Base-by-base conservation (phyloP, 1,140 invertebrate genomes). In the Doryteuthis pealeii region DNA sequence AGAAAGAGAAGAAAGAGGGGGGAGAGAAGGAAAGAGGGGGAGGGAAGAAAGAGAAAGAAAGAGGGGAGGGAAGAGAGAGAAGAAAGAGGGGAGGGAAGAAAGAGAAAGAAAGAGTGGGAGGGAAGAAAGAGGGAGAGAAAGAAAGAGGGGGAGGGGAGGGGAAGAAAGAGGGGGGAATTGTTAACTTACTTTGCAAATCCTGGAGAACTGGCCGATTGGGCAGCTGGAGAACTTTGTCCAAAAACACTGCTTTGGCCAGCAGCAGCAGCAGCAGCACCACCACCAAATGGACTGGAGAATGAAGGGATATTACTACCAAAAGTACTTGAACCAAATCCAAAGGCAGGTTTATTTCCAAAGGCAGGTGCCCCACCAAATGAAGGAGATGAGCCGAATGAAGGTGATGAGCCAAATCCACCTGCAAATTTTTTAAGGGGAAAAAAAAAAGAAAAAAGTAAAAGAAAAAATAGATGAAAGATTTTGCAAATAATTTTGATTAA, bases 331-430 rank as follows among this genome's bases (percentile, higher is more conserved):
- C 28, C 6, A 33, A 33, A 33, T 30, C 79, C 79, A 79, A 83
- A 83, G 2, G 74, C 58, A 26, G 80, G 72, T 26, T 43, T 75
- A 30, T 66, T 69, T 67, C 79, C 81, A 80, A 82, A 80, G 28
- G 75, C 70, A 35, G 79, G 76, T 22, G 78, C 58, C n/a, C 71
- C 74, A 28, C 81, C 81, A 79, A 82, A 79, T 18, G 74, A 40
- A 33, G 78, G 40, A 69, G 49, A 40, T n/a, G 43, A 71, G 26
- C 80, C 79, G 78, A 81, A 84, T 18, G 78, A 32, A 66, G 79
- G 79, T 8, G 73, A 32, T 18, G 70, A 35, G 62, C 79, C 82
- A 80, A 80, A 83, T 12, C 72, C 81, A 71, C 71, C 66, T 71
- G 70, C 10, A 40, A 40, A 40, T 3, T 40, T n/a, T 40, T 40